Conservation (phyloP, 2,888 invertebrate genomes). For the Zelleria hepariella region DNA sequence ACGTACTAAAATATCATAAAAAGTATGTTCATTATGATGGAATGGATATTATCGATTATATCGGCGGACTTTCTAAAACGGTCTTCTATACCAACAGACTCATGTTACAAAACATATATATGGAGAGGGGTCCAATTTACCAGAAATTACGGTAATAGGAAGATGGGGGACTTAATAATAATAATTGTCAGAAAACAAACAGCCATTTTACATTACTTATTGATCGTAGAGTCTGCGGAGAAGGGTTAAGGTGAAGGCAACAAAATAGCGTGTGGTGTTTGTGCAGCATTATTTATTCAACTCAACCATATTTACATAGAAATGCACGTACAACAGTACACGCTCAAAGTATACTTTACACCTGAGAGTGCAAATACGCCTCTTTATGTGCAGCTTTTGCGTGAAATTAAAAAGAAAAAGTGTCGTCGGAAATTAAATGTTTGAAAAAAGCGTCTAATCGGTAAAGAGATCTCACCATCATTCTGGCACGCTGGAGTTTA, state of each 20-base stretch:
- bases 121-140: not conserved
- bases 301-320: conserved; percentile 30
- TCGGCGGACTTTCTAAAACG: not conserved
- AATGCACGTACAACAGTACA: conserved; percentile 25
- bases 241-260: conserved; percentile 31
- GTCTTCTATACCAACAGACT: not conserved
- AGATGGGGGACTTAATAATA: not conserved
- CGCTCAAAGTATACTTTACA: conserved; percentile 27
- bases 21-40: not conserved
- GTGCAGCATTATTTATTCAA: conserved; percentile 48
- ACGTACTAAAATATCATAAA: no score
- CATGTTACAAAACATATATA: not conserved
- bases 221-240: not conserved
- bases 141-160: not conserved
- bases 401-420: not conserved
- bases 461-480: not conserved
- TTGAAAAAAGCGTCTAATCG: not conserved
- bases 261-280: conserved; percentile 42
- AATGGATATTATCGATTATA: not conserved
- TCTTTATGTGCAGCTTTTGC: not conserved
- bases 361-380: not conserved
- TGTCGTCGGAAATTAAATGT: not conserved
- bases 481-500: not conserved
- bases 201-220: not conserved
- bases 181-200: not conserved